These are phyloP conservation scores for Cantharis rustica DNA, from an alignment of 2,888 invertebrate species.

Conservation along the genomic window DNA sequence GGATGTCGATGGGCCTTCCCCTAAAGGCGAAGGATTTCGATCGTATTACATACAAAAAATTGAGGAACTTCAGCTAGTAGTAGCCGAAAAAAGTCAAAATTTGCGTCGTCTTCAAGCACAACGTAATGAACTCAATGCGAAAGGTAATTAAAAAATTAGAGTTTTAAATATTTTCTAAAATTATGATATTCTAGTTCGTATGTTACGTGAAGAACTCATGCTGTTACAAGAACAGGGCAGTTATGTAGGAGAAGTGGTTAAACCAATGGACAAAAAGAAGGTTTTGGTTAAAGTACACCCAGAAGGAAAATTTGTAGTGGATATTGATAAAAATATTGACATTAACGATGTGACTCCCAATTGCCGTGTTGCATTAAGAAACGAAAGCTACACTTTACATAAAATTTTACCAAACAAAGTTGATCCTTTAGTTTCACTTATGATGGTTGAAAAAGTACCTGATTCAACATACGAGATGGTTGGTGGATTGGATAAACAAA, in stretches of 20 bases:
- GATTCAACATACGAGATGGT: constrained; percentile 99
- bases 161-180: not conserved
- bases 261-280: constrained; percentile 99
- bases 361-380: constrained; percentile 94
- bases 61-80: constrained; percentile 93
- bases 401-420: constrained; percentile 99
- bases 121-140: constrained; percentile 97
- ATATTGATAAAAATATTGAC: constrained; percentile 98
- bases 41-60: constrained; percentile 98
- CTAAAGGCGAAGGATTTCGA: constrained; percentile 86
- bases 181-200: constrained; percentile 73
- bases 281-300: constrained; percentile 99
- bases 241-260: constrained; percentile 99
- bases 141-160: constrained; percentile 66
- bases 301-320: constrained; percentile 99
- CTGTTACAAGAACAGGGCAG: constrained; percentile 97
- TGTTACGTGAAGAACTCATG: constrained; percentile 96
- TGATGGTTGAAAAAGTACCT: constrained; percentile 99
- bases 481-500: constrained; percentile 98
- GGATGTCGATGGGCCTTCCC: constrained; percentile 70
- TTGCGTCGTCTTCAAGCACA: constrained; percentile 96
- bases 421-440: constrained; percentile 96
- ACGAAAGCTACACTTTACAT: constrained; percentile 98
- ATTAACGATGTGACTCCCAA: constrained; percentile 98
- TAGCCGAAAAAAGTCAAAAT: constrained; percentile 98